Evolutionary conservation across 2,113 vertebrate genomes (phyloP).

Genomic region (Leuciscus idus): DNA sequence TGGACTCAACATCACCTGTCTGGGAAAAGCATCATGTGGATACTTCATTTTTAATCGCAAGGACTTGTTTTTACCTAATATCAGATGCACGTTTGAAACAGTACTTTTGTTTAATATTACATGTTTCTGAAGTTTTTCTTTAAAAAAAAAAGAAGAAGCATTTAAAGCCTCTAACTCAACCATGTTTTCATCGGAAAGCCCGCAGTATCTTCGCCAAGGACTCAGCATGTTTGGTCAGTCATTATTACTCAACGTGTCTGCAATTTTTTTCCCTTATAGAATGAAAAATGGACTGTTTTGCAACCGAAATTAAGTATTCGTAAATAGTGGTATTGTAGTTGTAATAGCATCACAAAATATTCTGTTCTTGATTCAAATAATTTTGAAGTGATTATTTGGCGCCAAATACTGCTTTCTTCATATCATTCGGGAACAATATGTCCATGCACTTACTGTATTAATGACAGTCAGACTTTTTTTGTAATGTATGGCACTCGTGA

Average conservation of each 20-base stretch:
- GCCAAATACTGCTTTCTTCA: neutral
- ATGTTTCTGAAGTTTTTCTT: slow-evolving; percentile 42
- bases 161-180: slow-evolving; percentile 54
- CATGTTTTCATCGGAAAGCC: slow-evolving; percentile 82
- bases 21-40: slow-evolving; percentile 59
- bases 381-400: neutral
- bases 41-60: slow-evolving; percentile 56
- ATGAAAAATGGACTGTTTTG: neutral
- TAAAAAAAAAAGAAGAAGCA: slow-evolving; percentile 17
- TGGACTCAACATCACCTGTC: slow-evolving; percentile 60
- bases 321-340: neutral
- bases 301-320: neutral
- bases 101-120: slow-evolving; percentile 47
- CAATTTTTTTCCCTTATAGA: neutral
- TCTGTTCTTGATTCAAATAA: neutral
- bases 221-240: slow-evolving; percentile 84
- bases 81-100: slow-evolving; percentile 51
- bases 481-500: neutral
- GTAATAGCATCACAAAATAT: neutral
- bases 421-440: neutral
- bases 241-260: slow-evolving; percentile 32
- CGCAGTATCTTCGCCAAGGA: slow-evolving; percentile 80
- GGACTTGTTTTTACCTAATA: slow-evolving; percentile 34
- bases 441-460: neutral
- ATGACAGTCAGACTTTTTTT: neutral